Evolutionary conservation across 2,797 vertebrate genomes (phyloP), one percentile per base, ranked within the genome.

Genomic region (Remorina albescens): DNA sequence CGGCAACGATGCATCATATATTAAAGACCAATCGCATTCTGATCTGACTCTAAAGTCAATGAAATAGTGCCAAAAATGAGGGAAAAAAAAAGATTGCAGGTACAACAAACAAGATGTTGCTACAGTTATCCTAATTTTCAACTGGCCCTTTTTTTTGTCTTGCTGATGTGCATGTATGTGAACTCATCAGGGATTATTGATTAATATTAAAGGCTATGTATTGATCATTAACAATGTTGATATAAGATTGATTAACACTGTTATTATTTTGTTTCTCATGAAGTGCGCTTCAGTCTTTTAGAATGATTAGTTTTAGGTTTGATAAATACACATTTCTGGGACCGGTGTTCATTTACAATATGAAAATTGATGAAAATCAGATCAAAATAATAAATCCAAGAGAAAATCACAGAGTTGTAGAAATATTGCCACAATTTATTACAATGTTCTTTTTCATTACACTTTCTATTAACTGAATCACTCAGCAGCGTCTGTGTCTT

Each of bases 121-220:
- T 30, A 49, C 23, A 55, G 19, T 60, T 63, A 56, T 21, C 2
- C n/a, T 15, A 37, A 34, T 21, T 3, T 39, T 8, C 32, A 58
- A 41, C 6, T 65, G n/a, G 26, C 7, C 19, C 11, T 19, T 18
- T 19, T 18, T 19, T 12, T 3, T 12, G 5, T 16, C 39, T 2
- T 19, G n/a, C n/a, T n/a, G n/a, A 2, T 67, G 13, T 67, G 25
- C 8, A 23, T 54, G 47, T 61, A 13, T 44, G 47, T 47, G n/a
- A n/a, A n/a, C n/a, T n/a, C n/a, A 70, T 58, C 23, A 67, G 53
- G 61, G n/a, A 42, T n/a, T 30, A 9, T 62, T 56, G 2, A 5
- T 37, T 2, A 59, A 32, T n/a, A 70, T 25, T 50, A 39, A 71
- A 60, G 6, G 51, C 3, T 8, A 44, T 30, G 15, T 42, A 55